Percentiles rank a stretch among this genome's conserved stretches.
phyloP scores from a whole-genome alignment of 2,113 vertebrate species.

The Notechis scutatus region DNA sequence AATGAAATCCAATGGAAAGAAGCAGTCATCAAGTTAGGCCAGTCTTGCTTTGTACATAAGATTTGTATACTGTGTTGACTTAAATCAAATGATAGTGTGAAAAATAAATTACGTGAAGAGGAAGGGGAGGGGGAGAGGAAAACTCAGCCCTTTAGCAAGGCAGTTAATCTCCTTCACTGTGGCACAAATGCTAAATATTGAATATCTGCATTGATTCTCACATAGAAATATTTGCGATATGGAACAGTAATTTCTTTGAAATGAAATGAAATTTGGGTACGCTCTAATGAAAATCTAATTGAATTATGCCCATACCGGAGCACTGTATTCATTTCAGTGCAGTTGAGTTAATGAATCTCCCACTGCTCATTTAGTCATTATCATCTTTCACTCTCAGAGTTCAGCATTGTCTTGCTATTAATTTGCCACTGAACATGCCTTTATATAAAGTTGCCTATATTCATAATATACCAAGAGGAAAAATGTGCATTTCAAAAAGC shows the following conservation, averaged over 20 bases:
- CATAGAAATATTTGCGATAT: neutral
- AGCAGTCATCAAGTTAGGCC: neutral
- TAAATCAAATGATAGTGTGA: conserved; percentile 28
- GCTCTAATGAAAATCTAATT: conserved; percentile 32
- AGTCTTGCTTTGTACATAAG: neutral
- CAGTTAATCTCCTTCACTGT: conserved; percentile 11
- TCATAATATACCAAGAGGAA: neutral
- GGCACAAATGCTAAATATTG: conserved; percentile 22
- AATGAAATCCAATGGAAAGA: neutral
- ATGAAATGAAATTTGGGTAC: conserved; percentile 47
- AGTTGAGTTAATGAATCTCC: conserved; percentile 30
- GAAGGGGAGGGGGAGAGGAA: neutral
- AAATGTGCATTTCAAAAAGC: neutral
- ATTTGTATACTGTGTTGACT: neutral
- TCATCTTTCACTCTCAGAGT: conserved; percentile 48
- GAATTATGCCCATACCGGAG: conserved; percentile 27
- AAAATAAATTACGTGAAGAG: neutral
- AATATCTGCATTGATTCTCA: conserved; percentile 36
- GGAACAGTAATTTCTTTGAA: conserved; percentile 38
- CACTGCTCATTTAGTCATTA: conserved; percentile 47
- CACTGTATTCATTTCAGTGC: conserved; percentile 38
- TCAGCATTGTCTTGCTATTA: conserved; percentile 24
- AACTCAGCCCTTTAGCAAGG: conserved; percentile 1
- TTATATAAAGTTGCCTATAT: conserved; percentile 24
- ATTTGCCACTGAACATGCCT: conserved; percentile 39